Evolutionary conservation across 2,888 invertebrate genomes (phyloP), one percentile per base, ranked within the genome.

Genomic region (Andrena hattorfiana): DNA sequence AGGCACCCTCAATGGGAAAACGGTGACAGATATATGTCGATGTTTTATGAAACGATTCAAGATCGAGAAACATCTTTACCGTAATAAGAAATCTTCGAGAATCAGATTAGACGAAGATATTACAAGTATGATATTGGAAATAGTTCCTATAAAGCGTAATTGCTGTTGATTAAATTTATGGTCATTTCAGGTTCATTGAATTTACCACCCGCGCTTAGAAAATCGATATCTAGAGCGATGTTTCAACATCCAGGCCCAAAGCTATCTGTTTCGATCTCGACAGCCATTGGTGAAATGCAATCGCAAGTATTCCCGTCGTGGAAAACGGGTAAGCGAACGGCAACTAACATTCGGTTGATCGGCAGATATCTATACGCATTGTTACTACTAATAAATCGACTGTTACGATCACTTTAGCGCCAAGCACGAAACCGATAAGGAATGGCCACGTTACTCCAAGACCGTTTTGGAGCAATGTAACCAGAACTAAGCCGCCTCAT

Each of bases 21-120:
- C 93, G 2, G 95, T 97, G 30, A 95, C 95, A 51, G 95, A 95
- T 51, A 94, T 94, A 0, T 96, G 96, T 0, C 95, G 96, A 90
- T 94, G 93, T 0, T 97, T 97, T 90, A 94, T 97, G 59, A 95
- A 95, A 92, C 95, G 95, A 74, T 96, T 97, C 81, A 96, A 96
- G 89, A 94, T 94, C 68, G 95, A 95, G 48, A 95, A 95, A 60
- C 94, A 95, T 8, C 89, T 95, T 20, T 88, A 89, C 32, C 89
- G 87, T 64, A 90, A 84, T 0, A 90, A 76, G 26, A 91, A 87
- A 69, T 88, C 89, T 56, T 85, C 87, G 3, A 88, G 89, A 70
- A 85, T 86, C 32, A 88, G 89, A 56, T 77, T 93, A 23, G 92
- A 90, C 60, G 92, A 94, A 48, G 90, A 89, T 54, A 90, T 90